phyloP scores from a whole-genome alignment of 2,888 invertebrate species.

The Cylindroiulus punctatus region DNA sequence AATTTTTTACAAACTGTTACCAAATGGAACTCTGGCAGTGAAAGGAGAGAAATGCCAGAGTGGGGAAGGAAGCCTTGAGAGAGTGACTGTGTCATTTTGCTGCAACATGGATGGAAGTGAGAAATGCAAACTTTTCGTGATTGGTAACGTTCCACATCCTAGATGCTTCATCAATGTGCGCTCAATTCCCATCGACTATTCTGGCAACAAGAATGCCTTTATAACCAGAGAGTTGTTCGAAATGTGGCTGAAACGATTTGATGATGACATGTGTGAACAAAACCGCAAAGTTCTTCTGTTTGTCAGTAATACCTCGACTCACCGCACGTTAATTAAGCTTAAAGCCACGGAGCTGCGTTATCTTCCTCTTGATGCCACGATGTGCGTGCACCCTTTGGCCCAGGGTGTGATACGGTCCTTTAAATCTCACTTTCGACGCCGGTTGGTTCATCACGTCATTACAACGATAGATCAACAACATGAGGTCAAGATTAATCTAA shows the following conservation, averaged over 20 bases:
- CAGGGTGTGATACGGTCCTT: constrained; percentile 49
- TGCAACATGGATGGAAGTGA: constrained; percentile 59
- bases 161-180: constrained; percentile 58
- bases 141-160: constrained; percentile 59
- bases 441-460: neutral
- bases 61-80: constrained; percentile 59
- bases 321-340: neutral
- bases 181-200: constrained; percentile 56
- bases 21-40: constrained; percentile 58
- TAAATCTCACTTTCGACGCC: constrained; percentile 6
- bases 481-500: neutral
- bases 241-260: constrained; percentile 56
- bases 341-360: neutral
- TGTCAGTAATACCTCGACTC: constrained; percentile 47
- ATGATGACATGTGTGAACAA: neutral
- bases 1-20: constrained; percentile 58
- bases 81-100: constrained; percentile 59
- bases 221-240: constrained; percentile 58
- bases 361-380: neutral
- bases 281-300: constrained; percentile 44
- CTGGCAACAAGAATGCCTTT: constrained; percentile 59
- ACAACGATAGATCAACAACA: neutral
- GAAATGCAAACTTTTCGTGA: constrained; percentile 59
- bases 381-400: neutral
- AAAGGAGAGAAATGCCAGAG: constrained; percentile 58